Evolutionary conservation across 2,888 invertebrate species (phyloP).

Genomic region (Apodemia duryi): DNA sequence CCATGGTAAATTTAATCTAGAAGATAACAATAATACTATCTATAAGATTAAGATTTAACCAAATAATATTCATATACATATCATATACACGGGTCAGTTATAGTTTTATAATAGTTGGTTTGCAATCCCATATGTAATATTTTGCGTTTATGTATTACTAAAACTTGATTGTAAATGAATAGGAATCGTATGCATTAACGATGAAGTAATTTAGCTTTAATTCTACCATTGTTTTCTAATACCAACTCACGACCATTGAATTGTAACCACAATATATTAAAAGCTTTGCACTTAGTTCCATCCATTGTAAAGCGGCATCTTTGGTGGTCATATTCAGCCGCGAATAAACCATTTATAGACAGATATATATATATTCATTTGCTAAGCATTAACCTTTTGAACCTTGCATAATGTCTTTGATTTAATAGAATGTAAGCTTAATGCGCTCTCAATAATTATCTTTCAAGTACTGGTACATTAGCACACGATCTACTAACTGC

Average conservation of each 20-base stretch:
- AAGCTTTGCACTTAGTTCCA: conserved; percentile 2
- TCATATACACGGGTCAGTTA: no score
- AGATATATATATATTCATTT: conserved; percentile 53
- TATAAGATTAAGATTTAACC: no score
- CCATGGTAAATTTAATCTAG: no score
- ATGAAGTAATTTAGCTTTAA: conserved; percentile 11
- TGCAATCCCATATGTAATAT: not conserved
- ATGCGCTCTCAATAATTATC: conserved; percentile 17
- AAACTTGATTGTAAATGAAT: conserved; percentile 5
- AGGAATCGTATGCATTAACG: conserved; percentile 5
- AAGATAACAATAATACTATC: no score
- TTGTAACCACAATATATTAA: conserved; percentile 13
- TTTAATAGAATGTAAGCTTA: conserved; percentile 17
- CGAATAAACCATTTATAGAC: conserved; percentile 52
- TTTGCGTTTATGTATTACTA: not conserved
- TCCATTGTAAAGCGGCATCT: conserved; percentile 33
- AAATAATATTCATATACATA: no score
- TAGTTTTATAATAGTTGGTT: no score
- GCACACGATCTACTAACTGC: conserved; percentile 10
- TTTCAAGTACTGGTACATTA: conserved; percentile 8
- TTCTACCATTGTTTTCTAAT: conserved; percentile 16
- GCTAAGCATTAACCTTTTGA: conserved; percentile 28
- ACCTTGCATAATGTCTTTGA: conserved; percentile 18
- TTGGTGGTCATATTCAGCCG: conserved; percentile 51
- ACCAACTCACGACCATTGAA: conserved; percentile 9